phyloP scores from a whole-genome alignment of 2,797 vertebrate species.

The Tenualosa thibaudeaui region DNA sequence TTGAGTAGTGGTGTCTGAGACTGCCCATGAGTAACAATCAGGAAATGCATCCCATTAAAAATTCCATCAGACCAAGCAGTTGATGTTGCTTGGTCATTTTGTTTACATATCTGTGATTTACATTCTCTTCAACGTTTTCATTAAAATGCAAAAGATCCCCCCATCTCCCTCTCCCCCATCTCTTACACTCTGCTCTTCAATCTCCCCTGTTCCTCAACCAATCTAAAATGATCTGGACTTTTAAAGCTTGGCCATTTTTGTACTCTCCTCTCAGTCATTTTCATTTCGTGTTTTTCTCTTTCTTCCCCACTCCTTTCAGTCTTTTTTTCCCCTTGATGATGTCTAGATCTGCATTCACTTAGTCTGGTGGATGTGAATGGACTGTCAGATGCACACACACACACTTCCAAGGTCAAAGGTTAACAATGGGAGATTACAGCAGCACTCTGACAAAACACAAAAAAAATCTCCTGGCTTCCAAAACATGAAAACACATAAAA shows the following conservation, averaged over 20 bases:
- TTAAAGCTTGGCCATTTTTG: slow-evolving; percentile 41
- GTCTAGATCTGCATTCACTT: neutral
- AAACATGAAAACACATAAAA: neutral
- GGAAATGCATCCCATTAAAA: slow-evolving; percentile 48
- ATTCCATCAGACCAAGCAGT: slow-evolving; percentile 60
- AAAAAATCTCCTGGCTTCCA: neutral
- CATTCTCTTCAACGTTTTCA: slow-evolving; percentile 66
- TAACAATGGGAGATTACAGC: neutral
- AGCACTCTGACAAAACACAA: neutral
- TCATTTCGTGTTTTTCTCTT: neutral
- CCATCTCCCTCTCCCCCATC: slow-evolving; percentile 35
- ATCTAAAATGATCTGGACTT: slow-evolving; percentile 68
- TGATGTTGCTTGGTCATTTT: slow-evolving; percentile 33
- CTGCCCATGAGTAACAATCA: slow-evolving; percentile 39
- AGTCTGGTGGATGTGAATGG: neutral
- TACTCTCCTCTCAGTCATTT: neutral
- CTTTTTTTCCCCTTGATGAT: neutral
- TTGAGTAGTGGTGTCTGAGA: neutral
- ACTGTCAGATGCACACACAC: neutral
- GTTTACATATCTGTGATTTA: slow-evolving; percentile 59
- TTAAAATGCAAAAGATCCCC: slow-evolving; percentile 74
- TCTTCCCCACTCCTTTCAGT: neutral
- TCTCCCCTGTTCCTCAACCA: slow-evolving; percentile 61
- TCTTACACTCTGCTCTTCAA: slow-evolving; percentile 45
- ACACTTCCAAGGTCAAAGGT: neutral